Evolutionary conservation across 37 sponge, comb jelly and placozoan species (phyloP), one percentile per base, ranked within the genome.

Genomic region (Oopsacas minuta): DNA sequence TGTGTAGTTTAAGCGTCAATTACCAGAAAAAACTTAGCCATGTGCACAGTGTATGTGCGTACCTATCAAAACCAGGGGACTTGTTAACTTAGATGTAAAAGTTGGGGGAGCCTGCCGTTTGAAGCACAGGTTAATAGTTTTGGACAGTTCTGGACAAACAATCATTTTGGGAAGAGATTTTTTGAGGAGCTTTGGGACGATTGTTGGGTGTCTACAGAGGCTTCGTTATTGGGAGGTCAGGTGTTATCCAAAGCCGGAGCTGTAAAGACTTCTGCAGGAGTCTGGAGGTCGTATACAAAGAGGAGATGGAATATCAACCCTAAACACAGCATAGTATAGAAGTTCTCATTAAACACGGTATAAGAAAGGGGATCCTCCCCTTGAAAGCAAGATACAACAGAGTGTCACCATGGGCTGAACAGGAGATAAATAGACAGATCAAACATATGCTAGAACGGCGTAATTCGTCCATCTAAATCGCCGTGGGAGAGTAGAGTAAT

Each of bases 401-500:
- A 61, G 75, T 61, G 30, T 61, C 75, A n/a, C 75, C 75, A 3
- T n/a, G 30, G 30, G 30, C 75, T 10, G 75, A 61, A 61, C 20
- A n/a, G 75, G 75, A 61, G 28, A 61, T 61, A 61, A 61, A 61
- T 61, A 61, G 20, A 32, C 75, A 61, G 30, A 61, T 61, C 7
- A n/a, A 61, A 61, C 75, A 61, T 7, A 61, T 61, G 75, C 75
- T 61, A n/a, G 75, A 61, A 61, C 30, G 22, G 75, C 1, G 75
- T 61, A 5, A 61, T 61, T n/a, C 7, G 22, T 25, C 75, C 75
- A 25, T 61, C 22, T 61, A 61, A 10, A 20, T 61, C 75, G 20
- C 75, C 75, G 30, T 61, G 75, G 75, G 75, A 25, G 75, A 61
- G 75, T n/a, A 61, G 75, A 61, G 75, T 61, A 25, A 61, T 61